Evolutionary conservation across 2,888 invertebrate species (phyloP).

Genomic region (Melanchra persicariae): DNA sequence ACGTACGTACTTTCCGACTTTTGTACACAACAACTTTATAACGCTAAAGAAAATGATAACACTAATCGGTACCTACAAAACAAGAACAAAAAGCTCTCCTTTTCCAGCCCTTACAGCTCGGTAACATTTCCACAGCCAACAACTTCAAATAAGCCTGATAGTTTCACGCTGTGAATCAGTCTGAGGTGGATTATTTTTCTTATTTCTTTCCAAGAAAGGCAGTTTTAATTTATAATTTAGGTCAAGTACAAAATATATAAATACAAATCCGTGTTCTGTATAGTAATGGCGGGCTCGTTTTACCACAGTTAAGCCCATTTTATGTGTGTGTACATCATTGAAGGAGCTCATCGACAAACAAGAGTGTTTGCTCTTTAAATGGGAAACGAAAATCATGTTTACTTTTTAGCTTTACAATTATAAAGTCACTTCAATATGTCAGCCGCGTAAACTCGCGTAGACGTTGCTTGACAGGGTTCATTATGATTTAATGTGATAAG

Average conservation of each 20-base stretch:
- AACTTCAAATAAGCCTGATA: conserved; percentile 51
- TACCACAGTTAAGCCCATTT: conserved; percentile 69
- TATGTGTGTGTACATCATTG: conserved; percentile 70
- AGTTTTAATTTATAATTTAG: conserved; percentile 55
- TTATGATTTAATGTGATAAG: conserved; percentile 59
- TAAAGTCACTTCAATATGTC: conserved; percentile 70
- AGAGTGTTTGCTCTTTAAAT: conserved; percentile 77
- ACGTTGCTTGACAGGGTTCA: conserved; percentile 59
- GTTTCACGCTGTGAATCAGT: conserved; percentile 51
- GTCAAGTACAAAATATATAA: conserved; percentile 46
- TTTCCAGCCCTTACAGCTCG: conserved; percentile 29
- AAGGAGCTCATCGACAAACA: conserved; percentile 75
- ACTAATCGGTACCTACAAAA: conserved; percentile 24
- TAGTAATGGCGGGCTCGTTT: conserved; percentile 61
- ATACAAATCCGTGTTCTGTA: conserved; percentile 38
- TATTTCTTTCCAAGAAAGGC: conserved; percentile 42
- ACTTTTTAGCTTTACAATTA: conserved; percentile 79
- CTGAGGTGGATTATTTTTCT: conserved; percentile 47
- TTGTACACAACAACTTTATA: conserved; percentile 3
- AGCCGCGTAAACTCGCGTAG: conserved; percentile 46
- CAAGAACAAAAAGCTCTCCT: conserved; percentile 30
- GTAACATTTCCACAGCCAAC: conserved; percentile 53
- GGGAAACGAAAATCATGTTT: conserved; percentile 82
- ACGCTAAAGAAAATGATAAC: not conserved
- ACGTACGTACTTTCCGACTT: not conserved